phyloP scores from a whole-genome alignment of 2,888 invertebrate genomes.

The Neoitamus cyanurus region DNA sequence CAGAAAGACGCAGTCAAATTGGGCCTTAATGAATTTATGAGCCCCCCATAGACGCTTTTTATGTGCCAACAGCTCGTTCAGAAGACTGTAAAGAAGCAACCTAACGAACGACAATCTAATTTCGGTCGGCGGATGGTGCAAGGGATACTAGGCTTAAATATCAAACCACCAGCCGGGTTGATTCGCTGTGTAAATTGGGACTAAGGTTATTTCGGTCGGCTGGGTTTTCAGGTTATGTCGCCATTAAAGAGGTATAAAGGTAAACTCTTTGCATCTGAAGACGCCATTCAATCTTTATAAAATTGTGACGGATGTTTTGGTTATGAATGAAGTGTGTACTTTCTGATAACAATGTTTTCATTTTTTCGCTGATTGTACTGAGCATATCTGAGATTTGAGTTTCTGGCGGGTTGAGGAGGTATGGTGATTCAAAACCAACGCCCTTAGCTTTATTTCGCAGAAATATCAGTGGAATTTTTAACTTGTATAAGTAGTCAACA shows the following conservation, averaged over 20 bases:
- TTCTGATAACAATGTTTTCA: neutral
- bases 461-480: neutral
- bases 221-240: neutral
- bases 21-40: neutral
- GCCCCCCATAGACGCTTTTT: neutral
- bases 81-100: neutral
- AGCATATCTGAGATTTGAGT: neutral
- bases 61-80: constrained; percentile 5
- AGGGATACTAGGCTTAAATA: neutral
- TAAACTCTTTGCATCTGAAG: neutral
- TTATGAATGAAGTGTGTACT: neutral
- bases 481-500: neutral
- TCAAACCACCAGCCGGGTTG: neutral
- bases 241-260: neutral
- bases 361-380: neutral
- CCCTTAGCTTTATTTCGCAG: neutral
- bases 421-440: neutral
- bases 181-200: neutral
- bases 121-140: neutral
- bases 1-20: constrained; percentile 1
- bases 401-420: neutral
- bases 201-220: neutral
- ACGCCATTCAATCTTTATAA: neutral
- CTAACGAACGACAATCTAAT: neutral
- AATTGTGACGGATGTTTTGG: neutral